Evolutionary conservation across 2,888 invertebrate species (phyloP).

Genomic region (Pyrochroa serraticornis): DNA sequence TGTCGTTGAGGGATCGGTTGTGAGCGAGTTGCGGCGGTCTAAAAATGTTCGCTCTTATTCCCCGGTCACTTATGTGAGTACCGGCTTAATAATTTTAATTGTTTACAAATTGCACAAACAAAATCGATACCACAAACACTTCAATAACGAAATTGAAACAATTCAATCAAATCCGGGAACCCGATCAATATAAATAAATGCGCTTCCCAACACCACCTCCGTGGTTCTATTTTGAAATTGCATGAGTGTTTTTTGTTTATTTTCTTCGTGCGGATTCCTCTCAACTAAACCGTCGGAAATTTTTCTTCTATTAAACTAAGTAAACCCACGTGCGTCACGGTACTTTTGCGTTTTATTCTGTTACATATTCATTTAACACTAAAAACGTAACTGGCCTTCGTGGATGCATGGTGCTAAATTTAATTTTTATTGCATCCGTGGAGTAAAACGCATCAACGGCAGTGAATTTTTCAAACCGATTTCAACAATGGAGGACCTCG

Average conservation of each 20-base stretch:
- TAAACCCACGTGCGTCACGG: not conserved
- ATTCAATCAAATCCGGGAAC: not conserved
- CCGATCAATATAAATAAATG: slow-evolving; percentile 25
- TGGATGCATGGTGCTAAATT: not conserved
- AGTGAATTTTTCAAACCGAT: not conserved
- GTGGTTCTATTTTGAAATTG: not conserved
- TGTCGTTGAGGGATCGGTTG: slow-evolving; percentile 33
- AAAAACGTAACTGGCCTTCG: not conserved
- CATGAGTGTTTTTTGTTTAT: not conserved
- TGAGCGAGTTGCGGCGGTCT: slow-evolving; percentile 26
- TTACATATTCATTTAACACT: not conserved
- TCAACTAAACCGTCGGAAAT: not conserved
- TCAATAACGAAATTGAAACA: slow-evolving; percentile 2
- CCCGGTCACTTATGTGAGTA: slow-evolving; percentile 52
- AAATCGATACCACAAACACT: not conserved
- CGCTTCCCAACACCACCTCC: not conserved
- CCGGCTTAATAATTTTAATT: slow-evolving; percentile 19
- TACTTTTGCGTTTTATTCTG: not conserved
- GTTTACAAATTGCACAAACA: slow-evolving; percentile 3
- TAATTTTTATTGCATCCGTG: not conserved
- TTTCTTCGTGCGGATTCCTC: not conserved
- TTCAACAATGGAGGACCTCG: not conserved
- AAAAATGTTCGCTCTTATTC: slow-evolving; percentile 53
- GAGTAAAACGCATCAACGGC: too few relatives aligned
- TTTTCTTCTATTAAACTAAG: not conserved